Percentiles rank a stretch among this genome's conserved stretches.
Evolutionary conservation across 1,140 invertebrate genomes (phyloP).

Genomic region (Trachymyrmex septentrionalis): DNA sequence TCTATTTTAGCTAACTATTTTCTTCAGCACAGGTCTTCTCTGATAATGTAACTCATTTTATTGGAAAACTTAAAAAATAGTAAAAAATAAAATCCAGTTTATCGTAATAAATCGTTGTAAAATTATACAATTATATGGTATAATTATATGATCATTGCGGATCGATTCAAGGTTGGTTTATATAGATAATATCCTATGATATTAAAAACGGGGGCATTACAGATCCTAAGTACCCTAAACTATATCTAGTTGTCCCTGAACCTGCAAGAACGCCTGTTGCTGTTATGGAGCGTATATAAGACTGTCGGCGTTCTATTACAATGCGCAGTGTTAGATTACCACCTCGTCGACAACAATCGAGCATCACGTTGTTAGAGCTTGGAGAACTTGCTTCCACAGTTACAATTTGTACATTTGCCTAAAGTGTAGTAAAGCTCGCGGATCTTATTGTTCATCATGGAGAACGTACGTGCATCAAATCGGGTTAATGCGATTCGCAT

Average conservation of each 20-base stretch:
- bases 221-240: conserved; percentile 71
- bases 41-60: neutral
- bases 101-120: conserved; percentile 9
- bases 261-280: conserved; percentile 81
- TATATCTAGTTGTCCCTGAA: conserved; percentile 79
- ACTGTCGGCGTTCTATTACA: conserved; percentile 80
- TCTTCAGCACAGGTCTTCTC: too few species aligned
- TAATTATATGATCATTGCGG: neutral
- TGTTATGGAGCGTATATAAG: conserved; percentile 82
- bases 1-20: too few species aligned
- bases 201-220: conserved; percentile 43
- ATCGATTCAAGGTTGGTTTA: conserved; percentile 4
- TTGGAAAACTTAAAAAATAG: too few species aligned
- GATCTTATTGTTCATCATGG: conserved; percentile 61
- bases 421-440: neutral
- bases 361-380: conserved; percentile 61
- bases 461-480: conserved; percentile 48
- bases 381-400: conserved; percentile 26
- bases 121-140: conserved; percentile 24
- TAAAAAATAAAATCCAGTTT: conserved; percentile 27
- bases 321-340: conserved; percentile 81
- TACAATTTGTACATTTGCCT: conserved; percentile 1
- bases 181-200: conserved; percentile 21
- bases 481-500: conserved; percentile 41
- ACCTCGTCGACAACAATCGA: conserved; percentile 73